Evolutionary conservation across 2,888 invertebrate genomes (phyloP).

Genomic region (Netelia inedita): DNA sequence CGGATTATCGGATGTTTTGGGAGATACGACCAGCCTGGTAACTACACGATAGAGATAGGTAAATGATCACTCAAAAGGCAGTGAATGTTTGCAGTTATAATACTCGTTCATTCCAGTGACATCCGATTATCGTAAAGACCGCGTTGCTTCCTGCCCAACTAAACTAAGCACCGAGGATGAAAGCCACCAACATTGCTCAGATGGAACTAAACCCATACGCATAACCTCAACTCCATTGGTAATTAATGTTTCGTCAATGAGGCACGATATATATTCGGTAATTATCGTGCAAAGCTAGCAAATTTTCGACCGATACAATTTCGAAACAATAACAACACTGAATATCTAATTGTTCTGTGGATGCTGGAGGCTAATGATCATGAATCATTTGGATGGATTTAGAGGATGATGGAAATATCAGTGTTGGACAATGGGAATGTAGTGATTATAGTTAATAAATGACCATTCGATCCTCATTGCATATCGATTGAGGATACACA

Average conservation of each 20-base stretch:
- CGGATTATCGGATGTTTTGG: slow-evolving; percentile 45
- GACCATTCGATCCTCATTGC: not conserved
- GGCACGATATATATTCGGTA: not conserved
- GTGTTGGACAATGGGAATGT: not conserved
- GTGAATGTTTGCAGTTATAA: not conserved
- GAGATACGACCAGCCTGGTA: slow-evolving; percentile 22
- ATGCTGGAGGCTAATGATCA: not conserved
- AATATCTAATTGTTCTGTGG: not conserved
- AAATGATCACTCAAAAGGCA: slow-evolving; percentile 5
- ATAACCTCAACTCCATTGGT: not conserved
- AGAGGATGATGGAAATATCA: not conserved
- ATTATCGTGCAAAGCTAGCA: not conserved
- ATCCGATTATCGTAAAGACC: not conserved
- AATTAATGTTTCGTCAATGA: not conserved
- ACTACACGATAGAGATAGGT: slow-evolving; percentile 15
- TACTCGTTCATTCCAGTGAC: not conserved
- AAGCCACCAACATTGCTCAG: not conserved
- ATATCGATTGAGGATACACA: not conserved
- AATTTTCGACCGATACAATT: not conserved
- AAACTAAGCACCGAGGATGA: not conserved
- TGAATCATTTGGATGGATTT: not conserved
- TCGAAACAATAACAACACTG: not conserved
- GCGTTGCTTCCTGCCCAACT: not conserved
- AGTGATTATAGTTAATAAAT: not conserved
- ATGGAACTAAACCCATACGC: not conserved